Evolutionary conservation across 2,113 vertebrate genomes (phyloP).

Genomic region (Nannospalax galili): DNA sequence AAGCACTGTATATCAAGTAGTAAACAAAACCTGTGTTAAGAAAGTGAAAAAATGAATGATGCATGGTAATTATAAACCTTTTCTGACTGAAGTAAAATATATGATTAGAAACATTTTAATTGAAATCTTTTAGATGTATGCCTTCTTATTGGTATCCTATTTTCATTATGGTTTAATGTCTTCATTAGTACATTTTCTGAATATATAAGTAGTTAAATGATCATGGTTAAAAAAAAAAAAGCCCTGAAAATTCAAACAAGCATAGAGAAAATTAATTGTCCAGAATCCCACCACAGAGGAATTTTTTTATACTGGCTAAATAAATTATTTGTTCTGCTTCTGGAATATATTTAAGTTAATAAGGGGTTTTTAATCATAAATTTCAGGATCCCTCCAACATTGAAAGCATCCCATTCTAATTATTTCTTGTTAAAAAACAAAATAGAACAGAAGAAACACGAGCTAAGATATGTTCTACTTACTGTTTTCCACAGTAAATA

Average conservation of each 20-base stretch:
- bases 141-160: neutral
- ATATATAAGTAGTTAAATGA: neutral
- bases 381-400: neutral
- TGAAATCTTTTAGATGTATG: neutral
- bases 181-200: slow-evolving; percentile 39
- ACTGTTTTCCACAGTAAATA: neutral
- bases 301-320: slow-evolving; percentile 36
- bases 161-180: slow-evolving; percentile 55
- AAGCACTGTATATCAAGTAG: neutral
- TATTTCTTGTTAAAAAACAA: slow-evolving; percentile 21
- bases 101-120: neutral
- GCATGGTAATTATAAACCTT: neutral
- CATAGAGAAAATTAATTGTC: slow-evolving; percentile 49
- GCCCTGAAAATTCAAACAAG: slow-evolving; percentile 40
- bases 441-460: slow-evolving; percentile 14
- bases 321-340: slow-evolving; percentile 35
- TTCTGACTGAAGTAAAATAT: slow-evolving; percentile 23
- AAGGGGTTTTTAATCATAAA: slow-evolving; percentile 38
- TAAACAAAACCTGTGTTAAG: neutral
- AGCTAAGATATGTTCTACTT: neutral
- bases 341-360: slow-evolving; percentile 36
- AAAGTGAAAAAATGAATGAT: neutral
- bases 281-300: neutral
- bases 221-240: neutral
- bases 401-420: slow-evolving; percentile 46